These are phyloP conservation scores for Neostethus bicornis DNA, from an alignment of 2,797 vertebrate species.

Conservation along the genomic window DNA sequence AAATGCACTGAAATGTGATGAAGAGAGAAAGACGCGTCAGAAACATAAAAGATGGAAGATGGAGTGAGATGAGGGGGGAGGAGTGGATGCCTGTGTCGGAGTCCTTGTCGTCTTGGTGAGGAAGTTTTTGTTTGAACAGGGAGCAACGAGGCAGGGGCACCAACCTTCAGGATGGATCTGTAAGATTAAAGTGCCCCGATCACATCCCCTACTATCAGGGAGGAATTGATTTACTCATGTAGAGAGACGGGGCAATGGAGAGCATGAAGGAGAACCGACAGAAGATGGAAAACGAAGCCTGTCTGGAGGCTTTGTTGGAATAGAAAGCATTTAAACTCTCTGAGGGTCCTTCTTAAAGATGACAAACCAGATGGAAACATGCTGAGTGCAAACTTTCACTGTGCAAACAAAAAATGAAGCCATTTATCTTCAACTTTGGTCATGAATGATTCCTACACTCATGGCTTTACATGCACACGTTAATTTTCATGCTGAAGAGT, in stretches of 20 bases:
- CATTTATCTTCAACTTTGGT: no score
- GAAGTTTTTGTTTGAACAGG: constrained; percentile 81
- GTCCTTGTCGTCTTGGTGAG: constrained; percentile 69
- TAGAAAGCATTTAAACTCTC: constrained; percentile 64
- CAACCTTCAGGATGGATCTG: constrained; percentile 75
- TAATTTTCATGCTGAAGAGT: no score
- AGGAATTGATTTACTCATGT: constrained; percentile 76
- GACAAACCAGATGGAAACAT: constrained; percentile 28
- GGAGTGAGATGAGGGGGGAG: constrained; percentile 38
- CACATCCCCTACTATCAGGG: constrained; percentile 68
- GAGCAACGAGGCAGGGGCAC: constrained; percentile 62
- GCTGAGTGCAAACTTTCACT: constrained; percentile 4
- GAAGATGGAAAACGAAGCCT: constrained; percentile 63
- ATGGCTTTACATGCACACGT: no score
- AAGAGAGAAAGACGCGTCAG: constrained; percentile 20
- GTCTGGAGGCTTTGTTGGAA: constrained; percentile 69
- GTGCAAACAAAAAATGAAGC: no score
- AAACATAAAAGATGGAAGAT: constrained; percentile 39
- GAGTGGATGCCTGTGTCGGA: constrained; percentile 50
- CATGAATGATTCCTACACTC: no score
- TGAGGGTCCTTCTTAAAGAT: constrained; percentile 46
- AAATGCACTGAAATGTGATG: constrained; percentile 34
- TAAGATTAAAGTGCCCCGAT: constrained; percentile 78
- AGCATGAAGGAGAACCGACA: constrained; percentile 56
- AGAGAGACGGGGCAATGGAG: constrained; percentile 60